phyloP scores from a whole-genome alignment of 2,888 invertebrate species.

The Chrysolina haemoptera region DNA sequence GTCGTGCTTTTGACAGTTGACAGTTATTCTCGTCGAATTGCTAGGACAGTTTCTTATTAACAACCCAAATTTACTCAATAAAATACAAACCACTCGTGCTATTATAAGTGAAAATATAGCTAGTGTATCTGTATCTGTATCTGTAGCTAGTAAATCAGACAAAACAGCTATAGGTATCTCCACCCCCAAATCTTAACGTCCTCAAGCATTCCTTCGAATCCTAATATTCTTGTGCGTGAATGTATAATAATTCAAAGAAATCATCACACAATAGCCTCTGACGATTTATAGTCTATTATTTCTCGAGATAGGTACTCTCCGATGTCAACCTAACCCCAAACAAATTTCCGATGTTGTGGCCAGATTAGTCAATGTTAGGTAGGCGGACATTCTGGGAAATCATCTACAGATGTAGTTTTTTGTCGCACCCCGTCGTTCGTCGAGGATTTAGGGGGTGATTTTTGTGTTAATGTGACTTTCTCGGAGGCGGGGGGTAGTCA shows the following conservation, averaged over 20 bases:
- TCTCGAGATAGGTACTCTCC: slow-evolving; percentile 50
- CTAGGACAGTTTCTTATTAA: too few relatives aligned
- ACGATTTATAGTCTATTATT: slow-evolving; percentile 53
- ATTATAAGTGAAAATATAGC: not conserved
- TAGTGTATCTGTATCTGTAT: too few relatives aligned
- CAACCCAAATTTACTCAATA: too few relatives aligned
- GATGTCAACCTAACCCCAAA: slow-evolving; percentile 40
- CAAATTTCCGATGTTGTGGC: slow-evolving; percentile 56
- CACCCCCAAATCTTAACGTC: slow-evolving; percentile 11
- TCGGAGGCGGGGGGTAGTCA: slow-evolving; percentile 46
- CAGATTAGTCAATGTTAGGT: slow-evolving; percentile 52
- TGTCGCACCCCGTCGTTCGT: slow-evolving; percentile 49
- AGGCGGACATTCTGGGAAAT: slow-evolving; percentile 54
- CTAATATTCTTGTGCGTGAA: slow-evolving; percentile 13
- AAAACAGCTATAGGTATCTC: not conserved
- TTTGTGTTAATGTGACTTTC: slow-evolving; percentile 55
- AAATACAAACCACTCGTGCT: too few relatives aligned
- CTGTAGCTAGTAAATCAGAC: not conserved
- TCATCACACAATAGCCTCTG: slow-evolving; percentile 48
- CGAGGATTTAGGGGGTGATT: slow-evolving; percentile 55
- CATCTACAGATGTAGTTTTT: slow-evolving; percentile 46
- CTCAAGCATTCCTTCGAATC: not conserved
- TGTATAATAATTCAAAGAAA: slow-evolving; percentile 45
- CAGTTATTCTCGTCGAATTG: too few relatives aligned
- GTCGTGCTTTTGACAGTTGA: too few relatives aligned